Percentiles rank a stretch among this genome's conserved stretches.
These are phyloP conservation scores for Goniozus legneri DNA, from an alignment of 1,140 invertebrate genomes.

Conservation along the genomic window DNA sequence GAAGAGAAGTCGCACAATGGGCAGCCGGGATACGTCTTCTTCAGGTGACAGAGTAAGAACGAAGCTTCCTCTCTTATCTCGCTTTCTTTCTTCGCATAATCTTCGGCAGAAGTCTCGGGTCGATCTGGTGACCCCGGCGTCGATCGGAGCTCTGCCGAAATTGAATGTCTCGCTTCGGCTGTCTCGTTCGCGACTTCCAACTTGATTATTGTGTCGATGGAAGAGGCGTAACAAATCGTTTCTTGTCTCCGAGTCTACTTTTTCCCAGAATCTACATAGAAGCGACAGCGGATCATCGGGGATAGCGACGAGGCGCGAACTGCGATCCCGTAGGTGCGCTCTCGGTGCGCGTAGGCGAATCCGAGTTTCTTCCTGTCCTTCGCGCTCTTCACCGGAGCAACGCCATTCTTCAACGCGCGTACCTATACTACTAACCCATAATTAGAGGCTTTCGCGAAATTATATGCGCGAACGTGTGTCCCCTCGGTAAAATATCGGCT, in stretches of 20 bases:
- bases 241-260: too few relatives aligned
- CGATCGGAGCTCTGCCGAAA: too few relatives aligned
- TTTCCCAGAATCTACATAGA: too few relatives aligned
- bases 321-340: too few relatives aligned
- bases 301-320: too few relatives aligned
- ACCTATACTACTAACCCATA: constrained; percentile 44
- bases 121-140: too few relatives aligned
- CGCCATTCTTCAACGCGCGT: constrained; percentile 27
- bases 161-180: constrained; percentile 19
- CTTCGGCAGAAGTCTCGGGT: constrained; percentile 12
- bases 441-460: constrained; percentile 55
- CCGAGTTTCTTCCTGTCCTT: constrained; percentile 47
- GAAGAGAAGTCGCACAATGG: constrained; percentile 11
- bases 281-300: too few relatives aligned
- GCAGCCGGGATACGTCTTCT: background rate
- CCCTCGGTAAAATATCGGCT: constrained; percentile 54
- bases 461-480: constrained; percentile 54
- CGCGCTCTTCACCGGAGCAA: constrained; percentile 20
- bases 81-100: constrained; percentile 23
- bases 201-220: too few relatives aligned
- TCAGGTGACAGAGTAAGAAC: background rate
- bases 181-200: constrained; percentile 18
- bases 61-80: constrained; percentile 21
- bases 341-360: constrained; percentile 52
- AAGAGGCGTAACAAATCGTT: too few relatives aligned